phyloP scores from a whole-genome alignment of 2,113 vertebrate genomes.

The Pimephales promelas region DNA sequence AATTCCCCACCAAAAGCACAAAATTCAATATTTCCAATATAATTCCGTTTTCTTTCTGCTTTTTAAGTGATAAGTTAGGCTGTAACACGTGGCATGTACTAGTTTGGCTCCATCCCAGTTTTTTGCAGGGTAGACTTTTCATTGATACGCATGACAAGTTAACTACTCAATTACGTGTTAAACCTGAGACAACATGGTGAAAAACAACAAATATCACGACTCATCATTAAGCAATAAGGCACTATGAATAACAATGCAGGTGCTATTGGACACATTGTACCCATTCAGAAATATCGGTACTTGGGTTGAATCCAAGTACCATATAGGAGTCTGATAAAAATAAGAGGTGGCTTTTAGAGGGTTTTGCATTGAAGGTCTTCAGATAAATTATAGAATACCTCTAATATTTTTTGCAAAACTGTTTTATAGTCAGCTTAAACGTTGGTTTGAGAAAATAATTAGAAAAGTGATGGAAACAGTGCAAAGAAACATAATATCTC shows the following conservation, averaged over 20 bases:
- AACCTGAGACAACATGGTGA: not conserved
- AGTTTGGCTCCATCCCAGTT: not conserved
- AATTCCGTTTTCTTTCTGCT: not conserved
- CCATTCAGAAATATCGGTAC: no score
- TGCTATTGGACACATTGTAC: not conserved
- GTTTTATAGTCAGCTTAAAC: not conserved
- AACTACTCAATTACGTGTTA: constrained; percentile 12
- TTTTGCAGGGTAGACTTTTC: not conserved
- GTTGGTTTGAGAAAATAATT: not conserved
- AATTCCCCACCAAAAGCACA: not conserved
- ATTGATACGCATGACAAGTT: constrained; percentile 20
- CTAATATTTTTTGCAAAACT: no score
- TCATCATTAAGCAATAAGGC: not conserved
- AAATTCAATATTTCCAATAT: not conserved
- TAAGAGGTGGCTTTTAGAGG: no score
- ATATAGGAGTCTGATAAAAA: no score
- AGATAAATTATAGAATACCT: no score
- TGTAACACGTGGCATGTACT: constrained; percentile 18
- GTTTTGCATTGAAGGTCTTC: no score
- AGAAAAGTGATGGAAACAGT: not conserved
- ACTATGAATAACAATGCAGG: not conserved
- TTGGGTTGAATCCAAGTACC: no score
- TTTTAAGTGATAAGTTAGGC: constrained; percentile 17
- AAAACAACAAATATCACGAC: not conserved
- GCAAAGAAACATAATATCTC: not conserved